Base-by-base conservation (phyloP, 37 sponge, comb jelly and placozoan genomes). In the Tethya wilhelma region DNA sequence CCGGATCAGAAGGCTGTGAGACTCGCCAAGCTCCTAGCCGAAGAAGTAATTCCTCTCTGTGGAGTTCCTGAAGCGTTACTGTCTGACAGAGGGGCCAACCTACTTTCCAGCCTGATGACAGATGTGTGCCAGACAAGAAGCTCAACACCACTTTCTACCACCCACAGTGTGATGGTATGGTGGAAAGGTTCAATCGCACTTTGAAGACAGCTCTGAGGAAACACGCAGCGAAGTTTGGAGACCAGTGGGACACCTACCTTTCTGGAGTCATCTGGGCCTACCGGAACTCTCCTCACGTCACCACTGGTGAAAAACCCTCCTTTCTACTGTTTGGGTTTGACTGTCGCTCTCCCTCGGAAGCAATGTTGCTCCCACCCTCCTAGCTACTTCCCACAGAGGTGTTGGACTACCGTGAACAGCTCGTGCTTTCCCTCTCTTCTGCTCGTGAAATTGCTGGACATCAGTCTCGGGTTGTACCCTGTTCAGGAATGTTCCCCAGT, bases 251-350 rank as follows among this genome's bases (percentile, higher is more conserved):
- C 53, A 41, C 20, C 0, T 77, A 56, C 28, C 62, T 84, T 5
- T 32, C 59, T 32, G 85, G 85, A 1, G 74, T 73, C 33, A 31
- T 84, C 30, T 84, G 84, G 84, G 84, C 69, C 5, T 75, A 84
- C 37, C 76, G 68, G 0, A 77, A 77, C 57, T 67, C 69, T 5
- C 77, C 85, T 12, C 85, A 84, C 32, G 85, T 77, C 28, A 66
- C 78, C 2, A 84, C 85, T 44, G 14, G 59, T 0, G 78, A 77
- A 58, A 78, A 59, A 2, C 70, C 85, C 0, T 74, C 85, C 30
- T 77, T 45, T 44, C 78, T 84, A 0, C 20, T 76, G 59, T 76
- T 84, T 84, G 84, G 67, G 8, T 2, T 73, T 22, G 77, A 84
- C n/a, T 67, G 69, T 7, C 38, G 70, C 0, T 67, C 85, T 2